Conservation (phyloP, 2,888 invertebrate species). For the Pherbina coryleti region DNA sequence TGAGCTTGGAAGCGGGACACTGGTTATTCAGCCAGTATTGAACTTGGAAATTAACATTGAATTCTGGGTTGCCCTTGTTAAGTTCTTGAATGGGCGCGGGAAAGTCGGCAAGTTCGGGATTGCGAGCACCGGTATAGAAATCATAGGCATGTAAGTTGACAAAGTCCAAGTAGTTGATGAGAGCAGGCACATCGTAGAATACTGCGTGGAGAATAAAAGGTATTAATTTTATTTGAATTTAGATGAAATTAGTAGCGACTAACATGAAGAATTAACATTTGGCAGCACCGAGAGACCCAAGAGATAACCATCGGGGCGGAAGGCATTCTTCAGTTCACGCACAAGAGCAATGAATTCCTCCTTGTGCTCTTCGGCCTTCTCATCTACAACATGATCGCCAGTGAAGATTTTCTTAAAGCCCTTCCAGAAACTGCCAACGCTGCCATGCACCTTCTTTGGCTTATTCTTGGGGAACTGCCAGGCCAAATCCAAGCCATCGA, state of each 20-base stretch:
- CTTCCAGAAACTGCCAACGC: constrained; percentile 78
- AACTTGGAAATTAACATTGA: constrained; percentile 78
- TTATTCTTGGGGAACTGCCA: constrained; percentile 88
- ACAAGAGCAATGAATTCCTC: constrained; percentile 84
- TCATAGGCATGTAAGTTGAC: constrained; percentile 85
- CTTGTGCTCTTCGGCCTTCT: constrained; percentile 84
- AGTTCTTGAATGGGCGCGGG: constrained; percentile 80
- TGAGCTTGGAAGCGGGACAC: constrained; percentile 78
- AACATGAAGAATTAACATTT: constrained; percentile 82
- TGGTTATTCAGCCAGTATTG: constrained; percentile 74
- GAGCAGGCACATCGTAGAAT: constrained; percentile 82
- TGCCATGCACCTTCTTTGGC: constrained; percentile 81
- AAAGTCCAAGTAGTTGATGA: constrained; percentile 82
- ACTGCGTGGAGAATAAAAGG: constrained; percentile 70
- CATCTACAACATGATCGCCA: constrained; percentile 80
- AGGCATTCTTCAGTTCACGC: constrained; percentile 80
- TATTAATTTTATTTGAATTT: background rate
- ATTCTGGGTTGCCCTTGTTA: constrained; percentile 78
- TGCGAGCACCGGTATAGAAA: constrained; percentile 81
- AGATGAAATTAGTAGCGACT: constrained; percentile 53
- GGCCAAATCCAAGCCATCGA: constrained; percentile 88
- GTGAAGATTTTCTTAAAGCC: constrained; percentile 81
- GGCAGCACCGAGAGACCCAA: constrained; percentile 80
- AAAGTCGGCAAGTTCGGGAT: constrained; percentile 84
- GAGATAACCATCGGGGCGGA: constrained; percentile 78